Base-by-base conservation (phyloP, 2,113 vertebrate genomes). In the Tretioscincus oriximinensis region DNA sequence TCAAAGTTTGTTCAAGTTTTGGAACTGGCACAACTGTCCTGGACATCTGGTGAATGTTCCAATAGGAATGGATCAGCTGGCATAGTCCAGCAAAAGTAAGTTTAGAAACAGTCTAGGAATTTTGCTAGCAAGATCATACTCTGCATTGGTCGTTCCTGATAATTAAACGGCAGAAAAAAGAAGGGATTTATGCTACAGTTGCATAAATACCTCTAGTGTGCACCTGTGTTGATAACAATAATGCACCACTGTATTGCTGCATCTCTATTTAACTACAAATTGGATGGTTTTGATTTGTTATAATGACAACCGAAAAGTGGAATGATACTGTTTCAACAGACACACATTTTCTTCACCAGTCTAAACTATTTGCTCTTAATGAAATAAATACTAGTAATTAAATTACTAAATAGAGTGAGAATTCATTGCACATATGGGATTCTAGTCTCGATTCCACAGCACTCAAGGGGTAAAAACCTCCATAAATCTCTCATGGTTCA, bases 401-500 rank as follows among this genome's bases (percentile, higher is more conserved):
- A 90, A 91, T 92, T 88, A 90, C 84, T 90, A 92, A 88, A 82
- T 78, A 90, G 77, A 90, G 64, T 85, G 88, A 82, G 87, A 92
- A 76, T 79, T 83, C 83, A 85, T 70, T 35, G 88, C 73, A 83
- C 90, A 87, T 88, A 88, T 64, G 29, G 84, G 86, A 83, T 84
- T 76, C 87, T 84, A 91, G 78, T 81, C 80, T 82, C 81, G 89
- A 90, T 90, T 81, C 90, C 86, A 89, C 85, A 90, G 41, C 83
- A 71, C 85, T 16, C 8, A 77, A 89, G 87, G 84, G 88, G 87
- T 84, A 85, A 90, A 92, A 89, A 81, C 67, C 83, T 76, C 77
- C 89, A 89, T 93, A 85, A 95, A 93, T 91, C 88, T 91, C 91
- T 83, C 85, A 73, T 1, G 51, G 89, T 78, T 91, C 86, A 86